Evolutionary conservation across 2,797 vertebrate genomes (phyloP).

Genomic region (Microctenopoma steveboyesi): DNA sequence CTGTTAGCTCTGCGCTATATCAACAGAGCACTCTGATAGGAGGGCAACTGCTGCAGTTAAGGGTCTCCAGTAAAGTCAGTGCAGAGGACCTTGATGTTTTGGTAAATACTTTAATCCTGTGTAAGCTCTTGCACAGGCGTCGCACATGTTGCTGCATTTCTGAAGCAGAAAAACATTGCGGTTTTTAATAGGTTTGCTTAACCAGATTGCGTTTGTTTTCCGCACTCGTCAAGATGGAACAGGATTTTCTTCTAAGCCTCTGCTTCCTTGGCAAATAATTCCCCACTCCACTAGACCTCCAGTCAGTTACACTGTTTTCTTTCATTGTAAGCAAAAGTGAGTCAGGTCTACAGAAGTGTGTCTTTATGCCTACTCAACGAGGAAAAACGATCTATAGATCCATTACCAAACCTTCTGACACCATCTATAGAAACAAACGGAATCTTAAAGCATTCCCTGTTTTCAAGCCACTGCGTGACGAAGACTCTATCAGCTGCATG

Average conservation of each 20-base stretch:
- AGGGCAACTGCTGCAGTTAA: constrained; percentile 37
- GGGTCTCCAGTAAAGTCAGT: constrained; percentile 61
- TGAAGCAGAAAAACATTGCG: constrained; percentile 69
- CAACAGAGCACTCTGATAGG: constrained; percentile 62
- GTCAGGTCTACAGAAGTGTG: constrained; percentile 17
- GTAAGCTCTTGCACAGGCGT: constrained; percentile 75
- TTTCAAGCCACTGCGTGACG: constrained; percentile 23
- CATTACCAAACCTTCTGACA: no score
- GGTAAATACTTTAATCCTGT: constrained; percentile 83
- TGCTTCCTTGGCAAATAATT: constrained; percentile 62
- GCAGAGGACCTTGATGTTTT: constrained; percentile 75
- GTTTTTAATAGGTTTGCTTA: constrained; percentile 77
- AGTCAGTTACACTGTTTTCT: constrained; percentile 31
- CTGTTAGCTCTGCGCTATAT: constrained; percentile 67
- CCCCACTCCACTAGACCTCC: constrained; percentile 45
- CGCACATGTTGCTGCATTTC: constrained; percentile 60
- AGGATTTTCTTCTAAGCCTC: constrained; percentile 65
- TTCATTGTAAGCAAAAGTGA: constrained; percentile 38
- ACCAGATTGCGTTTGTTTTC: constrained; percentile 74
- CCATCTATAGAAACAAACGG: constrained; percentile 10
- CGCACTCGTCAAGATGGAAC: constrained; percentile 61
- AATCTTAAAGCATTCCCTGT: constrained; percentile 26
- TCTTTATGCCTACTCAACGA: constrained; percentile 23
- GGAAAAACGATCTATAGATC: constrained; percentile 16
- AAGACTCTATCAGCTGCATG: constrained; percentile 26